These are phyloP conservation scores for Zelostemma sp. DNA, from an alignment of 1,140 invertebrate genomes.

Conservation along the genomic window DNA sequence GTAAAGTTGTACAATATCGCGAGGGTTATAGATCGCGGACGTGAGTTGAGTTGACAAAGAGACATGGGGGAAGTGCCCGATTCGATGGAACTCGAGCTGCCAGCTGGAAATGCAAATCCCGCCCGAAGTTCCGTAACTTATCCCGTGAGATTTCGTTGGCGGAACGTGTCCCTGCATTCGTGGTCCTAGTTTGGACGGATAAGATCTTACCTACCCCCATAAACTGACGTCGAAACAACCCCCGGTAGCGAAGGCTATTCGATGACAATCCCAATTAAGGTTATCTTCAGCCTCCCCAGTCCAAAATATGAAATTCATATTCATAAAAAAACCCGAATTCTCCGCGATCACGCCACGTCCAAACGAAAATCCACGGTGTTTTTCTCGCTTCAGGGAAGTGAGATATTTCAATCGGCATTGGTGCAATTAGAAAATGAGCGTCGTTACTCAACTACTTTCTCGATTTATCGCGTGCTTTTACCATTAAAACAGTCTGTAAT, in stretches of 20 bases:
- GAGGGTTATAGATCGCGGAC: conserved; percentile 20
- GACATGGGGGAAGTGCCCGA: conserved; percentile 38
- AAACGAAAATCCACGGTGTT: no score
- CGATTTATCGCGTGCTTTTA: no score
- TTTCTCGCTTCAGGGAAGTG: conserved; percentile 16
- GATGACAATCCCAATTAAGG: conserved; percentile 53
- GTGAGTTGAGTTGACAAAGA: conserved; percentile 32
- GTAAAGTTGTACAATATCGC: conserved; percentile 7
- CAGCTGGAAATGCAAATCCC: conserved; percentile 59
- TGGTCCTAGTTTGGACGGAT: conserved; percentile 58
- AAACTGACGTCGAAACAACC: conserved; percentile 56
- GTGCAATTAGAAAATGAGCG: conserved; percentile 25
- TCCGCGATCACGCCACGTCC: no score
- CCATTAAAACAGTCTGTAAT: no score
- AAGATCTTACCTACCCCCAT: conserved; percentile 55
- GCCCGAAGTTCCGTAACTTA: conserved; percentile 47
- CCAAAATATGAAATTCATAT: no score
- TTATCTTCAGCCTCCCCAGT: conserved; percentile 31
- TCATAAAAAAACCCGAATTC: no score
- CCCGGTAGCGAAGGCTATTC: conserved; percentile 22
- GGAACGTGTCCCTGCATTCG: conserved; percentile 64
- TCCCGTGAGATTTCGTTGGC: conserved; percentile 55
- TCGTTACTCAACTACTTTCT: no score
- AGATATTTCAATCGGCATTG: conserved; percentile 27
- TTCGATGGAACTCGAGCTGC: conserved; percentile 35